Evolutionary conservation across 2,797 vertebrate species (phyloP), one percentile per base, ranked within the genome.

Genomic region (Pseudochirops corinnae): DNA sequence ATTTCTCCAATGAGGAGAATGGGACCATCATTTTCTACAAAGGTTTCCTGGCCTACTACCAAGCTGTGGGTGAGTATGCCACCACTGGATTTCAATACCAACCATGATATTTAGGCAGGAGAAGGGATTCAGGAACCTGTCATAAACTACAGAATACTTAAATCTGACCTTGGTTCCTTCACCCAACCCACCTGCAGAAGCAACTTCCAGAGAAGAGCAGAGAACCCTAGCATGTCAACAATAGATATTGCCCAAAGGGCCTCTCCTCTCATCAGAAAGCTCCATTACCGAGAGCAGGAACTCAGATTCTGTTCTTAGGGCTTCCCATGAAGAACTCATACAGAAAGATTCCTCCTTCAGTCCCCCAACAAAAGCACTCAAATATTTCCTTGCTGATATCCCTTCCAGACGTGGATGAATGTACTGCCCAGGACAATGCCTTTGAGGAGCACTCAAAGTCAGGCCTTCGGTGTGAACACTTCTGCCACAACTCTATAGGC

Each of bases 401-500:
- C 67, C 92, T 97, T 97, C 92, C 97, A 99, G 99, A 99, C 96
- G 52, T 98, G 14, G 97, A 99, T 6, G 99, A 99, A 92, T 99
- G 99, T 92, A 87, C 94, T 9, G 52, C 97, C 39, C 97, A 94
- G 92, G 91, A 28, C 55, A 96, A 67, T 87, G 92, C 52, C 0
- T 31, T 56, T 0, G 93, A 97, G 67, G 74, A 96, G 0, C 90
- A 67, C 0, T 5, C 33, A 53, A 94, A 94, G 62, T 97, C 97
- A 95, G 90, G 57, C 29, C 97, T 94, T 57, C 97, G 0, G 56
- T 99, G 99, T 97, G 99, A 99, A 67, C 99, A 99, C 24, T 98
- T 99, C 96, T 99, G 99, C 93, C 99, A 99, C 98, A 99, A 99
- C 98, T 99, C 99, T 39, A 94, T 99, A 0, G 99, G 99, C 5